Conservation (phyloP, 2,888 invertebrate species). For the Epinotia brunnichana region DNA sequence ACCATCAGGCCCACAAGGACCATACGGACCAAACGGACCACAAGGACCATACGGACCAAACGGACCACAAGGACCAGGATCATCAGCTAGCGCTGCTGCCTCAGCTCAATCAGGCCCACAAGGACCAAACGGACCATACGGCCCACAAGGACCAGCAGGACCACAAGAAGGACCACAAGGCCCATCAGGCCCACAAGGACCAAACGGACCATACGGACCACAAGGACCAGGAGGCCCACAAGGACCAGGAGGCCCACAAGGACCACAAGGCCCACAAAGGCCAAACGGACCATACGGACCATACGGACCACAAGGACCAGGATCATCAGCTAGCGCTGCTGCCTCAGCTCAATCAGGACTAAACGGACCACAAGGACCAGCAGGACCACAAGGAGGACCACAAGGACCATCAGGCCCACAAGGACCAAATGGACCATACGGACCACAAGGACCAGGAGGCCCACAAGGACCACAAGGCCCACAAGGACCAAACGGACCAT, state of each 20-base stretch:
- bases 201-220: constrained; percentile 2
- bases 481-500: background rate
- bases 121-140: background rate
- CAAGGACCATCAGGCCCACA: too few species aligned
- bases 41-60: constrained; percentile 3
- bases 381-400: constrained; percentile 24
- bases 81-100: too few species aligned
- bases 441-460: constrained; percentile 19
- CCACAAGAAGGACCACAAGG: too few species aligned
- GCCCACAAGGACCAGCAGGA: background rate
- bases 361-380: constrained; percentile 10
- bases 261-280: too few species aligned
- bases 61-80: constrained; percentile 3
- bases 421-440: too few species aligned
- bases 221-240: constrained; percentile 47
- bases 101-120: too few species aligned
- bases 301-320: too few species aligned
- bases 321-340: too few species aligned
- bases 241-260: background rate
- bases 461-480: constrained; percentile 2
- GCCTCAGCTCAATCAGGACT: too few species aligned
- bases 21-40: constrained; percentile 1
- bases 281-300: constrained; percentile 2
- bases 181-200: background rate
- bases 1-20: constrained; percentile 16